phyloP scores from a whole-genome alignment of 2,113 vertebrate genomes.

The Anguilla japonica region DNA sequence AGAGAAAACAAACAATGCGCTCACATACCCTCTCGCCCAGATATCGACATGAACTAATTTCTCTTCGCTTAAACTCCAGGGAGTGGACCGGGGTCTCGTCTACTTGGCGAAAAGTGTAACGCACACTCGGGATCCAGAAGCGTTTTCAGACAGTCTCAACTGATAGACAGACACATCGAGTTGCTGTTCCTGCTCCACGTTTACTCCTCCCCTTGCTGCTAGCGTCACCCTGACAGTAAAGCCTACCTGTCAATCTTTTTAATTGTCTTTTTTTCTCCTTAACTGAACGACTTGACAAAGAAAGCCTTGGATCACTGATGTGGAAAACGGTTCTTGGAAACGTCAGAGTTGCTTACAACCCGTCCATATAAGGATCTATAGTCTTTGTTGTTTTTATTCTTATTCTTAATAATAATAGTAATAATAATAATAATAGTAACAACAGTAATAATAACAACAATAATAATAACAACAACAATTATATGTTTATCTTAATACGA shows the following conservation, averaged over 20 bases:
- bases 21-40: conserved; percentile 80
- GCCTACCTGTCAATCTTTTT: conserved; percentile 99
- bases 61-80: conserved; percentile 74
- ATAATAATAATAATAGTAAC: not conserved
- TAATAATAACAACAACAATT: not conserved
- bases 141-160: conserved; percentile 94
- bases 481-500: not conserved
- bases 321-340: conserved; percentile 39
- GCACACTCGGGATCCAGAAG: conserved; percentile 88
- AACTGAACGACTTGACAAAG: conserved; percentile 77
- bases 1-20: conserved; percentile 64
- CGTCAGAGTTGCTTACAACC: conserved; percentile 18
- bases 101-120: conserved; percentile 86
- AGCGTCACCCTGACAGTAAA: conserved; percentile 99
- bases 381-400: not conserved
- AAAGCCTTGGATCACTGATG: conserved; percentile 60
- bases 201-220: conserved; percentile 89
- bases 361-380: not conserved
- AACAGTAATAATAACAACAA: not conserved
- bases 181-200: conserved; percentile 93
- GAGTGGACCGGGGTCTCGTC: conserved; percentile 77
- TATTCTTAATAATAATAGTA: not conserved
- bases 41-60: conserved; percentile 76
- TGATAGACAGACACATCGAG: conserved; percentile 99
- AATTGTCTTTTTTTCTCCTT: conserved; percentile 81